Base-by-base conservation (phyloP, 1,140 invertebrate species). In the Trichogramma pretiosum region DNA sequence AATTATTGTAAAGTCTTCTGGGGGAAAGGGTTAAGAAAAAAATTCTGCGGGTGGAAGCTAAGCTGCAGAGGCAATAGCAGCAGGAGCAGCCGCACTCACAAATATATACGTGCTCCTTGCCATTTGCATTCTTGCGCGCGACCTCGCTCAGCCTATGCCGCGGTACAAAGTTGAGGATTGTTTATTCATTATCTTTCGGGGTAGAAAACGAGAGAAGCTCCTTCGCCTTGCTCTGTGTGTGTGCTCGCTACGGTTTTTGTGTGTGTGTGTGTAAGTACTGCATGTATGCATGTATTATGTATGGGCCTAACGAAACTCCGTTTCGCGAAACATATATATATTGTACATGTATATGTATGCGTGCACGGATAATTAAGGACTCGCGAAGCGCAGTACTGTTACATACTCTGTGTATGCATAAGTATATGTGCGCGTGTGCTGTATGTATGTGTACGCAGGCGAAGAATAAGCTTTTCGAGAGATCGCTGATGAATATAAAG, bases 181-280 rank as follows among this genome's bases (percentile, higher is more conserved):
- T 39, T 46, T 46, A 46, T 46, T 46, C 45, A 46, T 38, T n/a
- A n/a, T n/a, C n/a, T n/a, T n/a, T 46, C 45, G 28, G 37, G 50
- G 17, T 32, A 14, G 28, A 41, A 19, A 10, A 19, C 16, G 8
- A 11, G 41, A 24, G 28, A 13, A 13, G 17, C 23, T 18, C 19
- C n/a, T n/a, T 4, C 46, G 19, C 32, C 3, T 32, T 13, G 8
- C 21, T 33, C 21, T 34, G 11, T 42, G 2, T 13, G 5, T 41
- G n/a, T 32, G 10, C 22, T n/a, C n/a, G n/a, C n/a, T n/a, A n/a
- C n/a, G n/a, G 18, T 38, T 19, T 37, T 37, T 11, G 13, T 11
- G 19, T 17, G 5, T 34, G 2, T 34, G 2, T 34, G 42, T n/a
- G 26, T 21, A 28, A 10, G 39, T n/a, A n/a, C n/a, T n/a, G n/a